phyloP scores from a whole-genome alignment of 2,113 vertebrate genomes.

The Scophthalmus maximus region DNA sequence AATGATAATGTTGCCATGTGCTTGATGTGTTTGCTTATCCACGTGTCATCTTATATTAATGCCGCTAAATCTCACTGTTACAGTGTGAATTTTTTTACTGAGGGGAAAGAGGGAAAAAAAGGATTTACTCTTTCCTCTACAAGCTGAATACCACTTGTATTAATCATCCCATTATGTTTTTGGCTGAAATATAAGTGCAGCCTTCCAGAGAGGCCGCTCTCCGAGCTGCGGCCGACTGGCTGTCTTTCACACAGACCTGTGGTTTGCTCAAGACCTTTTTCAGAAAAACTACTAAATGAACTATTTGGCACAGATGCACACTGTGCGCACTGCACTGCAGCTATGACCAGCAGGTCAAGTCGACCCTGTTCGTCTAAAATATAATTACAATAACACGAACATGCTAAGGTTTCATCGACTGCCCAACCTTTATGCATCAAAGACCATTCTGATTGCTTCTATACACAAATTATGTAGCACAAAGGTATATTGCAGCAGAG shows the following conservation, averaged over 20 bases:
- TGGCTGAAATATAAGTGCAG: conserved; percentile 51
- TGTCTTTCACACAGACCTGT: conserved; percentile 66
- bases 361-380: conserved; percentile 24
- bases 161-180: conserved; percentile 64
- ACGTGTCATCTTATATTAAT: neutral
- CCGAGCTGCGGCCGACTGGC: conserved; percentile 29
- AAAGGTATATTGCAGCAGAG: conserved; percentile 10
- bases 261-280: conserved; percentile 59
- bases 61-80: conserved; percentile 11
- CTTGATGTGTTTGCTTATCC: conserved; percentile 19
- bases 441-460: conserved; percentile 17
- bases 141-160: conserved; percentile 42
- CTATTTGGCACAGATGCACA: conserved; percentile 39
- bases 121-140: conserved; percentile 36
- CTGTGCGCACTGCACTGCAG: conserved; percentile 28
- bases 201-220: conserved; percentile 51
- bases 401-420: conserved; percentile 12
- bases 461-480: conserved; percentile 25
- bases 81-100: conserved; percentile 2
- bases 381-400: conserved; percentile 30
- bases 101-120: conserved; percentile 9
- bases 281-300: conserved; percentile 47
- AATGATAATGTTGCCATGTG: neutral
- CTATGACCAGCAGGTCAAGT: conserved; percentile 37
- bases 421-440: conserved; percentile 21